These are phyloP conservation scores for Heterochromis multidens DNA, from an alignment of 2,113 vertebrate genomes.

Conservation along the genomic window DNA sequence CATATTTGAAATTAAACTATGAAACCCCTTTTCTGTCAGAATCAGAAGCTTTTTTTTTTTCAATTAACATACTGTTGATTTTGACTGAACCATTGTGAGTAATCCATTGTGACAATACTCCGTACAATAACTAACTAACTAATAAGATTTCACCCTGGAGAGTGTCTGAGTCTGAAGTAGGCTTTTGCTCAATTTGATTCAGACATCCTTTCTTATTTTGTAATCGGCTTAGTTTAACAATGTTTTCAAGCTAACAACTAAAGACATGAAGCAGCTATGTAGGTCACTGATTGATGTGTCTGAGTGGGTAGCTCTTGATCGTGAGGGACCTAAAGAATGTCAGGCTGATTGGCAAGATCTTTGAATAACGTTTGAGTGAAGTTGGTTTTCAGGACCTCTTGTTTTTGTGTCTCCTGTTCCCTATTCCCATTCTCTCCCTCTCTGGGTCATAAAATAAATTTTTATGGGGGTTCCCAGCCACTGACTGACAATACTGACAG, in stretches of 20 bases:
- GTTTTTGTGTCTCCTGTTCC: not conserved
- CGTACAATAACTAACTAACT: not conserved
- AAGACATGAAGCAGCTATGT: constrained; percentile 24
- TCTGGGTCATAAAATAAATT: not conserved
- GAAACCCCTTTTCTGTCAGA: too few species aligned
- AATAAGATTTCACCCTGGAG: not conserved
- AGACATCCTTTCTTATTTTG: not conserved
- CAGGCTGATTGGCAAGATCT: constrained; percentile 35
- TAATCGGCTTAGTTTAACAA: constrained; percentile 19
- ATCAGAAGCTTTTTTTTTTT: too few species aligned
- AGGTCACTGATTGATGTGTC: not conserved
- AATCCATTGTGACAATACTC: not conserved
- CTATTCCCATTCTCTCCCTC: not conserved
- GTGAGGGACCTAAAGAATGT: constrained; percentile 26
- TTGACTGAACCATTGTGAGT: not conserved
- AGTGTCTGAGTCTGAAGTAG: not conserved
- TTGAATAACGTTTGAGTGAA: constrained; percentile 11
- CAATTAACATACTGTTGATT: not conserved
- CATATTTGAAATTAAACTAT: too few species aligned
- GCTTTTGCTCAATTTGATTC: not conserved
- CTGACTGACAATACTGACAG: constrained; percentile 24
- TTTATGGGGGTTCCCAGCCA: not conserved
- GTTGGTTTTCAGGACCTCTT: not conserved
- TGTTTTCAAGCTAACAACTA: constrained; percentile 32
- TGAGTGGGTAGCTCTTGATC: not conserved